Conservation (phyloP, 2,888 invertebrate species). For the Drosophila setosimentum region DNA sequence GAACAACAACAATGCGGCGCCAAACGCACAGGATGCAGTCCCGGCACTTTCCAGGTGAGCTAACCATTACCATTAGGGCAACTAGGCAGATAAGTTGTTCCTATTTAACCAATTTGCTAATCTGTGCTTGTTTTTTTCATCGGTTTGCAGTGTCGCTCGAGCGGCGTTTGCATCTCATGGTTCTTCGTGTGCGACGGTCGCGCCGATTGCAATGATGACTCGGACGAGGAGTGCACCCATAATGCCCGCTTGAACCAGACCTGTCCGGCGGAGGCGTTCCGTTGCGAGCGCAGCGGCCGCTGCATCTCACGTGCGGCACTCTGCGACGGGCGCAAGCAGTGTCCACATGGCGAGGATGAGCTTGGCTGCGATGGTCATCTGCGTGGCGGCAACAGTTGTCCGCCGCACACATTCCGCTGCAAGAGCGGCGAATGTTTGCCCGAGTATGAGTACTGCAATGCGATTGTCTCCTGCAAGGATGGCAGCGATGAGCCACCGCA, state of each 20-base stretch:
- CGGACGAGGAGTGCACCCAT: constrained; percentile 92
- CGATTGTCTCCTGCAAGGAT: constrained; percentile 93
- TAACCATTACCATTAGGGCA: neutral
- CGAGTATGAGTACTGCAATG: constrained; percentile 96
- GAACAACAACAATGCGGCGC: constrained; percentile 89
- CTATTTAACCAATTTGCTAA: neutral
- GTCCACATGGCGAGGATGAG: constrained; percentile 92
- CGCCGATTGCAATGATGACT: constrained; percentile 93
- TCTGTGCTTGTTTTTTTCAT: neutral
- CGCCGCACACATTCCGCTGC: constrained; percentile 93
- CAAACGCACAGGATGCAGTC: constrained; percentile 91
- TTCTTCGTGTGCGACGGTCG: constrained; percentile 95
- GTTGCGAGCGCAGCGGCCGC: constrained; percentile 88
- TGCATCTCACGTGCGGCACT: constrained; percentile 92
- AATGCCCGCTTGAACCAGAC: constrained; percentile 84
- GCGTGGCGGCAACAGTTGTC: constrained; percentile 87
- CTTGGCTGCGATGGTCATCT: constrained; percentile 88
- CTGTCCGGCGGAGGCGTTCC: constrained; percentile 90
- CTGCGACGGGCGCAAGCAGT: constrained; percentile 92
- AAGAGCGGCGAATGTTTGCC: constrained; percentile 94
- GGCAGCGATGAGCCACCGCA: constrained; percentile 95
- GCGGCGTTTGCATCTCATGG: constrained; percentile 95
- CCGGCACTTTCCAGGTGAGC: constrained; percentile 91
- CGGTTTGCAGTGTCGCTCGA: constrained; percentile 91
- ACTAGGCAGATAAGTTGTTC: neutral